These are phyloP conservation scores for Orbicella faveolata DNA, from an alignment of 64 coral and sea anemone species.

Conservation along the genomic window DNA sequence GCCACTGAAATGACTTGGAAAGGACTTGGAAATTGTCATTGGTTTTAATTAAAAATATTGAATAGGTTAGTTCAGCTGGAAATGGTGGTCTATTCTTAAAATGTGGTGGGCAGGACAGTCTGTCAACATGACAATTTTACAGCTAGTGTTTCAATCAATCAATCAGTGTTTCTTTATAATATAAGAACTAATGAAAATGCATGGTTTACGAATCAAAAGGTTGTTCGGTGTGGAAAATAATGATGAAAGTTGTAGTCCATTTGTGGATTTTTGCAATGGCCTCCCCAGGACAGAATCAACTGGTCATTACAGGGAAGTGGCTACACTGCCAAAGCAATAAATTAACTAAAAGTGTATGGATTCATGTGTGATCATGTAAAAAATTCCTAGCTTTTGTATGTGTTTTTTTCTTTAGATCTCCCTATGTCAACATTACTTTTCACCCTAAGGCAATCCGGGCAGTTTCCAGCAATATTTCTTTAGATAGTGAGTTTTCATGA, in stretches of 20 bases:
- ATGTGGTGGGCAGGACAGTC: background rate
- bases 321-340: too few species aligned
- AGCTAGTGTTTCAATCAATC: background rate
- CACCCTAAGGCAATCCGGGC: background rate
- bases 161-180: background rate
- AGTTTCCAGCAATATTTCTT: background rate
- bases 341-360: too few species aligned
- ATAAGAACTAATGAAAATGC: background rate
- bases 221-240: background rate
- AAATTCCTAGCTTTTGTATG: too few species aligned
- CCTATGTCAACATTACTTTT: background rate
- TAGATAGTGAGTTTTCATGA: background rate
- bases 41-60: conserved; percentile 3
- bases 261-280: background rate
- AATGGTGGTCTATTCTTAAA: background rate
- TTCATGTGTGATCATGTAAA: too few species aligned
- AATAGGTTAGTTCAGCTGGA: conserved; percentile 1
- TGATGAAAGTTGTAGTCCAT: background rate
- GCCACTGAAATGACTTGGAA: background rate
- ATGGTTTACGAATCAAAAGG: background rate
- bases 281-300: too few species aligned
- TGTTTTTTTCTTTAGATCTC: too few species aligned
- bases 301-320: too few species aligned
- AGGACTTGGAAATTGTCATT: conserved; percentile 7
- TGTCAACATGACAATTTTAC: background rate